A percentile compares a stretch with the other conserved stretches of the same genome.
phyloP scores from a whole-genome alignment of 2,888 invertebrate genomes.

The Julus scandinavius region DNA sequence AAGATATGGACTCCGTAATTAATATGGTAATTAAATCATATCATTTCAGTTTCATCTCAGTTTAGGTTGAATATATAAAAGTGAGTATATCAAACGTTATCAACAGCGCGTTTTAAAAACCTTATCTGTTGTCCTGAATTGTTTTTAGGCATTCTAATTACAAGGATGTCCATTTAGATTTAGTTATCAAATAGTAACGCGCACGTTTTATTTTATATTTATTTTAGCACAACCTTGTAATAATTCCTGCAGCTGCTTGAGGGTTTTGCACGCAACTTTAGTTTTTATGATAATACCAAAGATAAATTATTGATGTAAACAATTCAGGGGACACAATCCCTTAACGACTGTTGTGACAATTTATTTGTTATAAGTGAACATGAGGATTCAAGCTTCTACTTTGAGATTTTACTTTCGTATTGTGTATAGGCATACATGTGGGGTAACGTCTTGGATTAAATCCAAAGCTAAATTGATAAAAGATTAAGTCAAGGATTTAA shows the following conservation, averaged over 20 bases:
- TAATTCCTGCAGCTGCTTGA: neutral
- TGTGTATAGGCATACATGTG: no score
- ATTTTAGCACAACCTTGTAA: neutral
- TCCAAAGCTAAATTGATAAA: no score
- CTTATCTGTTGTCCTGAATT: constrained; percentile 45
- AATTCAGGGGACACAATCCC: neutral
- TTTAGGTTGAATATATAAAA: neutral
- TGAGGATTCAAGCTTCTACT: neutral
- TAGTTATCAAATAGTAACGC: neutral
- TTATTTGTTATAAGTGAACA: neutral
- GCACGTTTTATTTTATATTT: neutral
- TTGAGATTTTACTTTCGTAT: no score
- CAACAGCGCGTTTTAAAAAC: neutral
- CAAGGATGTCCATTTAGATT: constrained; percentile 5
- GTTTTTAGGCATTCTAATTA: neutral
- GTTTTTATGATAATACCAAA: neutral
- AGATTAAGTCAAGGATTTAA: no score
- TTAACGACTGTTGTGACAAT: neutral
- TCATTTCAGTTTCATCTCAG: neutral
- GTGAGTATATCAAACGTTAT: neutral
- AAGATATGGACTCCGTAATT: neutral
- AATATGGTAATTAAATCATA: neutral
- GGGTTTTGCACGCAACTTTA: constrained; percentile 2
- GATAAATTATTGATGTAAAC: neutral
- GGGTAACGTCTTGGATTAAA: no score